phyloP scores from a whole-genome alignment of 1,140 invertebrate genomes.

The Oreohelix idahoensis region DNA sequence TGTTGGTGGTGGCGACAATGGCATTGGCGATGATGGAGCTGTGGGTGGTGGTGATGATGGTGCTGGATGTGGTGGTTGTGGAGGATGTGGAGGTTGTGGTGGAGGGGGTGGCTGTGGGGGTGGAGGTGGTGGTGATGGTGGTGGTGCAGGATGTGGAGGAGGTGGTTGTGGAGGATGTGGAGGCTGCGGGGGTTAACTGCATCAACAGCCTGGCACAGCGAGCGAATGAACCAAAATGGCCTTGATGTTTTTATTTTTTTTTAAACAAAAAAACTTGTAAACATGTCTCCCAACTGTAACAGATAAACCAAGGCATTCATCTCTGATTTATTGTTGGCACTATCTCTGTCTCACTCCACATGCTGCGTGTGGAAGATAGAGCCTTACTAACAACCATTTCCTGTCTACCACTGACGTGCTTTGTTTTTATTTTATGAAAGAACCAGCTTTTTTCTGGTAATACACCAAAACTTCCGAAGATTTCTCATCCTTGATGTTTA shows the following conservation, averaged over 20 bases:
- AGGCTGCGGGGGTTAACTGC: slow-evolving; percentile 10
- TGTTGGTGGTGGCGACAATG: slow-evolving; percentile 40
- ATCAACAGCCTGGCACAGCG: neutral
- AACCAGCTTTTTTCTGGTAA: no score
- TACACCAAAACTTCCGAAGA: no score
- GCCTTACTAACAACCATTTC: no score
- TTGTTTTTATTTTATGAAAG: no score
- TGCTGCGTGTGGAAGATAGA: no score
- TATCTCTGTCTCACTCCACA: no score
- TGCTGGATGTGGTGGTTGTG: slow-evolving; percentile 33
- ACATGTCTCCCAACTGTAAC: neutral
- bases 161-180: slow-evolving; percentile 49
- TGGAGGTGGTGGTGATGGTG: slow-evolving; percentile 37
- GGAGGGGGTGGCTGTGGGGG: slow-evolving; percentile 43
- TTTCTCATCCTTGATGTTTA: no score
- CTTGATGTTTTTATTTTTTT: neutral
- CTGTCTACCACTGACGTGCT: no score
- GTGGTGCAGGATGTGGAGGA: slow-evolving; percentile 39
- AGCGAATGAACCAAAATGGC: neutral
- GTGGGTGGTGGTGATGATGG: slow-evolving; percentile 47
- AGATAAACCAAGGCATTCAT: no score
- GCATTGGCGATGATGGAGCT: slow-evolving; percentile 43
- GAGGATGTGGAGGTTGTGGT: slow-evolving; percentile 34
- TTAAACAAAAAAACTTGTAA: neutral
- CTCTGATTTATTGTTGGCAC: no score